Evolutionary conservation across 2,113 vertebrate genomes (phyloP).

Genomic region (Merops nubicus): DNA sequence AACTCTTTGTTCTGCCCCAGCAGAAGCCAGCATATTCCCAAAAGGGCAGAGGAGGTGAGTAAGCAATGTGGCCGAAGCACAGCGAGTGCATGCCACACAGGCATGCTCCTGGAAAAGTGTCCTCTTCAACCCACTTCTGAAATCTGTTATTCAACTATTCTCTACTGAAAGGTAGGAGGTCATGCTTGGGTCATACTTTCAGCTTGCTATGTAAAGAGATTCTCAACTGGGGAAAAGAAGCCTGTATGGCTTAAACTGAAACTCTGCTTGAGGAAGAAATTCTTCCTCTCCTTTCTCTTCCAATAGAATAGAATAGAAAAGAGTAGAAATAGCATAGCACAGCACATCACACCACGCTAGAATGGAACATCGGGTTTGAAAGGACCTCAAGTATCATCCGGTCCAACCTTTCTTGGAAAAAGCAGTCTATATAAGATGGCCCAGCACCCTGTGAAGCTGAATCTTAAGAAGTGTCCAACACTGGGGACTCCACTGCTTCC

Average conservation of each 20-base stretch:
- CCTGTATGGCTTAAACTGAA: neutral
- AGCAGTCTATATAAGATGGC: neutral
- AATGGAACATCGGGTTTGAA: neutral
- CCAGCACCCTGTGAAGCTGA: neutral
- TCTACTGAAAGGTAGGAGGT: neutral
- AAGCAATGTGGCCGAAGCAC: neutral
- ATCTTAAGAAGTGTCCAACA: neutral
- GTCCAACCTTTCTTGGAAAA: neutral
- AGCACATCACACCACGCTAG: neutral
- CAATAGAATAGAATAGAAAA: neutral
- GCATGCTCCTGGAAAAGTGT: neutral
- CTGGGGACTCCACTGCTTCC: neutral
- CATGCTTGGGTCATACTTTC: neutral
- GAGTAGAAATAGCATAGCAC: no score
- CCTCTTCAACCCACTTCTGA: neutral
- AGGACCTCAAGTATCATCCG: neutral
- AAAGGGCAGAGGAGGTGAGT: slow-evolving; percentile 25
- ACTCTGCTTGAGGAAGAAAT: neutral
- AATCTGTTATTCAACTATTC: neutral
- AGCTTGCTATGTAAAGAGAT: neutral
- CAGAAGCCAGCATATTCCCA: neutral
- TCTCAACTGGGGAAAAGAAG: neutral
- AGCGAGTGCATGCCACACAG: neutral
- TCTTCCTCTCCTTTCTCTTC: neutral
- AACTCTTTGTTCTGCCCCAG: neutral